phyloP scores from a whole-genome alignment of 1,140 invertebrate species.

The Leptinotarsa texana region DNA sequence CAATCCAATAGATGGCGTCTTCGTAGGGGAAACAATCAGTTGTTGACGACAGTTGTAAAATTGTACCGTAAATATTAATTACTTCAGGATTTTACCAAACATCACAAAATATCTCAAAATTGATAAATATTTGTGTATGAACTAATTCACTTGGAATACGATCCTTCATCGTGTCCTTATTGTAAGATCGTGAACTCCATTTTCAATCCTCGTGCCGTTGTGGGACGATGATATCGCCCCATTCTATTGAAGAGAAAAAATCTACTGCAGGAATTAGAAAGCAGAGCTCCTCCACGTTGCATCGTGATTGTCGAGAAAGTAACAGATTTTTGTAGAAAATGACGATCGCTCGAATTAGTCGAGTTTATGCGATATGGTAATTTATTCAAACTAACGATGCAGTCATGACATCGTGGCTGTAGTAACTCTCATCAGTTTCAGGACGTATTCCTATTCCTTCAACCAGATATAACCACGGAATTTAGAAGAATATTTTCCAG shows the following conservation, averaged over 20 bases:
- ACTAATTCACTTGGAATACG: too few species aligned
- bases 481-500: too few species aligned
- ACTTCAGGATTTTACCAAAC: too few species aligned
- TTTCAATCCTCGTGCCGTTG: not conserved
- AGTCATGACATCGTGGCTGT: not conserved
- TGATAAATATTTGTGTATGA: too few species aligned
- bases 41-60: too few species aligned
- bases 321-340: not conserved
- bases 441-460: too few species aligned
- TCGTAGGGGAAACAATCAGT: too few species aligned
- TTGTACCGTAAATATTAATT: too few species aligned
- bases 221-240: not conserved
- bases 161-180: constrained; percentile 2
- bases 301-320: constrained; percentile 3
- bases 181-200: constrained; percentile 4
- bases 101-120: too few species aligned
- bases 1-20: too few species aligned
- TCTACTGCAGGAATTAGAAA: constrained; percentile 3
- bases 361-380: not conserved
- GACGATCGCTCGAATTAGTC: constrained; percentile 2
- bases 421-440: too few species aligned
- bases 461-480: too few species aligned
- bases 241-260: not conserved
- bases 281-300: not conserved
- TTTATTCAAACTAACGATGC: constrained; percentile 6